Base-by-base conservation (phyloP, 2,888 invertebrate genomes). In the Mellilla xanthometata region DNA sequence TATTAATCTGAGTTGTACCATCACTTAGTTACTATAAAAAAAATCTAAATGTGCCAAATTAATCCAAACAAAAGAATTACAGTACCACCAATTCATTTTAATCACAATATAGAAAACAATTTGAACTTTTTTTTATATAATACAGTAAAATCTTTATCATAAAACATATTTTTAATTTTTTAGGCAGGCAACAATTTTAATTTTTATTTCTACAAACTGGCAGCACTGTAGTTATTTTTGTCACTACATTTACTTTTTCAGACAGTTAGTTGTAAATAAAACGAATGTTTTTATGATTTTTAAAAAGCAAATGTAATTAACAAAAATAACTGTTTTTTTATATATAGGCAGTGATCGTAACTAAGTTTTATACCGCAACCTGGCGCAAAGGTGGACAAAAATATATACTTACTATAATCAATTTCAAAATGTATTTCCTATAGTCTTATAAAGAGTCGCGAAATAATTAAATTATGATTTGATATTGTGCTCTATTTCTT, bases 211-310 rank as follows among this genome's bases (percentile, higher is more conserved):
- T 6, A 4, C 19, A 19, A 19, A 19, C 19, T 24, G 28, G 12
- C 22, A 5, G 22, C 22, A 12, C 12, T 36, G 36, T 36, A 64
- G 72, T 77, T 76, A 84, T 74, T 78, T 81, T 81, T 82, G 86
- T 64, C 68, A 80, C 77, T 82, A 89, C 88, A 87, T 89, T 87
- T 63, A 88, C 86, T 86, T 88, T 71, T 46, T 54, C 56, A 65
- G 83, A 86, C 83, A 79, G 90, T 90, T 90, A 90, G 90, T 90
- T 72, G 62, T 53, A 89, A 90, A 89, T 88, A 89, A 90, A 90
- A 87, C 68, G 65, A 67, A 52, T 24, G 59, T 55, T 56, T 58
- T 22, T 19, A 28, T 69, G n/a, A n/a, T n/a, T 68, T 59, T 61
- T 51, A 43, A 64, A 80, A 82, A 90, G 89, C 85, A 86, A 87